phyloP scores from a whole-genome alignment of 1,140 invertebrate species.

The Augochlora pura region DNA sequence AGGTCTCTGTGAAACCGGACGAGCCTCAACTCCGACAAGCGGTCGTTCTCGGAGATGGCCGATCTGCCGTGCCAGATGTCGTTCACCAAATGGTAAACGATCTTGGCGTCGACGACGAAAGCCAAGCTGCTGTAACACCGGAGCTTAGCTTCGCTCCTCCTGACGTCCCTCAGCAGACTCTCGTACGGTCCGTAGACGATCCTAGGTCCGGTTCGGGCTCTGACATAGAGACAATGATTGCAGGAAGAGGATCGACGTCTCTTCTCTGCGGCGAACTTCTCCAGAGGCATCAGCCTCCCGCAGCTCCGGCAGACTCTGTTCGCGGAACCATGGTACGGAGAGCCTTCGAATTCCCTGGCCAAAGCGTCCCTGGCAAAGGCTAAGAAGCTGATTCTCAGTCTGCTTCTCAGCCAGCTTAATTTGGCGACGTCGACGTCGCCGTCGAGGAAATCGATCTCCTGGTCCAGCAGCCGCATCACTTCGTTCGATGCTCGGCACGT shows the following conservation, averaged over 20 bases:
- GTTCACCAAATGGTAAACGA: constrained; percentile 84
- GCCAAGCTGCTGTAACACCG: constrained; percentile 80
- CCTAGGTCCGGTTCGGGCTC: constrained; percentile 38
- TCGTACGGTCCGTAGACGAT: constrained; percentile 79
- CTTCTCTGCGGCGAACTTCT: constrained; percentile 37
- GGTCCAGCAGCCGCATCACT: constrained; percentile 82
- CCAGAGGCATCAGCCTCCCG: constrained; percentile 34
- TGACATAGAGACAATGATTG: constrained; percentile 53
- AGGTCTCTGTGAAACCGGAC: constrained; percentile 81
- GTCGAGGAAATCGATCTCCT: constrained; percentile 82
- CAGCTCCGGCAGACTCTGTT: constrained; percentile 58
- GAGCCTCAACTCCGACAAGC: constrained; percentile 82
- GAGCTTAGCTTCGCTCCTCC: constrained; percentile 79
- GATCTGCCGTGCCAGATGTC: constrained; percentile 86
- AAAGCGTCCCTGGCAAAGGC: constrained; percentile 55
- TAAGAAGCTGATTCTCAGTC: constrained; percentile 72
- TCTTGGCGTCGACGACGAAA: constrained; percentile 82
- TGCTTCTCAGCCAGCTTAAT: constrained; percentile 82
- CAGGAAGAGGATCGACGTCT: constrained; percentile 47
- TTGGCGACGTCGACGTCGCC: constrained; percentile 78
- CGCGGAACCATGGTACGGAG: background rate
- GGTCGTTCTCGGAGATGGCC: constrained; percentile 83
- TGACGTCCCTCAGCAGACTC: constrained; percentile 82
- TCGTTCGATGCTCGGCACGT: constrained; percentile 81
- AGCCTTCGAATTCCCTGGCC: constrained; percentile 13